Evolutionary conservation across 2,797 vertebrate species (phyloP), one percentile per base, ranked within the genome.

Genomic region (Silurus aristotelis): DNA sequence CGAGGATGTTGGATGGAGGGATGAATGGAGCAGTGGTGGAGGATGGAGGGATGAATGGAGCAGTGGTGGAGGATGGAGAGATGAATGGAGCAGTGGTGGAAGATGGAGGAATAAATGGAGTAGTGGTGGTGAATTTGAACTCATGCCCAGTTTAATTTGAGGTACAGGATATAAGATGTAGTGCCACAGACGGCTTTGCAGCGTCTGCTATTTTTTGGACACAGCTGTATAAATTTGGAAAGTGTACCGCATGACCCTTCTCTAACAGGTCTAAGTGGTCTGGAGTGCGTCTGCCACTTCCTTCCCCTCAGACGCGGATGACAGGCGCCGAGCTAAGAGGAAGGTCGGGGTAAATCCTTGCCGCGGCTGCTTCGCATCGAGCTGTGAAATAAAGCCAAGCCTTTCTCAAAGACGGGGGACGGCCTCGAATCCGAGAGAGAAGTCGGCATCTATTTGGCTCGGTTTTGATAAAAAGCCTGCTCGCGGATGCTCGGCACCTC

Each of bases 381-480:
- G 46, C 43, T 63, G 60, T 43, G 79, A 66, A 82, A 66, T 52
- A 27, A 68, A 70, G 20, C 64, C 83, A 68, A 70, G 20, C 52
- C 75, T 56, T 77, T 67, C 60, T 68, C 63, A 43, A 43, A 43
- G 61, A 38, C 52, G 22, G 58, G 10, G 60, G 58, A 75, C 0
- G 38, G 20, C 22, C 76, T 80, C 64, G 31, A 60, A 70, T 56
- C 38, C 38, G 38, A 38, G 38, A 1, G 84, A 75, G 78, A 81
- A 73, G 78, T 85, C 78, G 38, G 25, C 43, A 68, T 56, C 84
- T 64, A 66, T 85, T 56, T 48, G 46, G 56, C 25, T 64, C 31
- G 1, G 25, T 82, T 25, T 73, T 61, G 0, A n/a, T n/a, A 22
- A 63, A 64, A 85, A 85, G 48, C 67, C 15, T 46, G 3, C 48